A percentile compares a stretch with the other conserved stretches of the same genome.
These are phyloP conservation scores for Latheticus oryzae DNA, from an alignment of 2,888 invertebrate genomes.

Conservation along the genomic window DNA sequence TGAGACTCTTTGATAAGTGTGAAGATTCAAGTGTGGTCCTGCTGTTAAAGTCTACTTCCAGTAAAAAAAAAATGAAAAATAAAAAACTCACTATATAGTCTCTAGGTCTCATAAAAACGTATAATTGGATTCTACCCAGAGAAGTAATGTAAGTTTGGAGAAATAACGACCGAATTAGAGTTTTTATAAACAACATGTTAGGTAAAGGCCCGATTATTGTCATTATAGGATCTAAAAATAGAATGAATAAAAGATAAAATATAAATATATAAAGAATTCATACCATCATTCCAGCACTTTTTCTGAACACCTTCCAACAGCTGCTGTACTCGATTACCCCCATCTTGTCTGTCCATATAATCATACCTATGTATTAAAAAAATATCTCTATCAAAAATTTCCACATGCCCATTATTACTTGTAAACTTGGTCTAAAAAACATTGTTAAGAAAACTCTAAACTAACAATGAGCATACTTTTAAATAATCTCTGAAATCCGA, in stretches of 20 bases:
- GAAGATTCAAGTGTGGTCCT: slow-evolving; percentile 67
- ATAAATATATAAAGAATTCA: no score
- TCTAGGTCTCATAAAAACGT: slow-evolving; percentile 71
- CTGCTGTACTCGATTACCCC: slow-evolving; percentile 68
- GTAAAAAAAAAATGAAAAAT: slow-evolving; percentile 10
- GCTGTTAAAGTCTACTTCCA: slow-evolving; percentile 69
- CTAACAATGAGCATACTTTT: no score
- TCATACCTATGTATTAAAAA: slow-evolving; percentile 70
- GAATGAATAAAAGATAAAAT: no score
- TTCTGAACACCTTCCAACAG: slow-evolving; percentile 69
- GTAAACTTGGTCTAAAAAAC: slow-evolving; percentile 45
- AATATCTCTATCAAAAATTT: slow-evolving; percentile 70
- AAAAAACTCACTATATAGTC: slow-evolving; percentile 63
- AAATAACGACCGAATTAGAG: slow-evolving; percentile 72
- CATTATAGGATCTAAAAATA: slow-evolving; percentile 68
- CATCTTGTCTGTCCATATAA: slow-evolving; percentile 71
- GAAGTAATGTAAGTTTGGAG: slow-evolving; percentile 70
- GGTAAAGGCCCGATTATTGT: slow-evolving; percentile 73
- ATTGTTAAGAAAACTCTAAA: no score
- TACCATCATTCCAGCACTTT: slow-evolving; percentile 66
- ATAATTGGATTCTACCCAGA: slow-evolving; percentile 74
- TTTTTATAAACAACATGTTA: slow-evolving; percentile 70
- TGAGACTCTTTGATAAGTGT: slow-evolving; percentile 69
- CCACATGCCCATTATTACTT: slow-evolving; percentile 53
- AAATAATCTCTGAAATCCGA: slow-evolving; percentile 67